Percentiles rank a stretch among this genome's conserved stretches.
Conservation (phyloP, 2,797 vertebrate genomes). For the Euphonia xanthogaster region DNA sequence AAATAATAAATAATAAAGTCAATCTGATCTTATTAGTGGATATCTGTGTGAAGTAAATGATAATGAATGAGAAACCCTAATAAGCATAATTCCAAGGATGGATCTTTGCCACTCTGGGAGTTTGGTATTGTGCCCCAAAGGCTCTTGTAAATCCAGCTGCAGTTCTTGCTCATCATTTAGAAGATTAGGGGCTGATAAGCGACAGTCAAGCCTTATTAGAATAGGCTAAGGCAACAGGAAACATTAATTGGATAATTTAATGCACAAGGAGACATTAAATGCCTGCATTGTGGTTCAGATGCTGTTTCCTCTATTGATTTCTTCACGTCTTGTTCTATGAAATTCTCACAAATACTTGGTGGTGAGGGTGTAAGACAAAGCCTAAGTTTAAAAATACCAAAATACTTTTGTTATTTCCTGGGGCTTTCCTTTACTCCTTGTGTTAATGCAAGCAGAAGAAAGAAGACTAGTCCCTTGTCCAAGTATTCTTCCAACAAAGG, state of each 20-base stretch:
- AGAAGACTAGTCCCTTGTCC: background rate
- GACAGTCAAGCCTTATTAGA: constrained; percentile 64
- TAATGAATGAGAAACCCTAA: constrained; percentile 42
- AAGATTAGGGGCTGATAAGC: constrained; percentile 66
- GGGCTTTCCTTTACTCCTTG: background rate
- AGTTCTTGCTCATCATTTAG: constrained; percentile 62
- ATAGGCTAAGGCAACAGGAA: constrained; percentile 52
- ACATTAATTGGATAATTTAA: constrained; percentile 68
- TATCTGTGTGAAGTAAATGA: constrained; percentile 48
- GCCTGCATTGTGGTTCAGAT: constrained; percentile 55
- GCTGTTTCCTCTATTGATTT: constrained; percentile 39
- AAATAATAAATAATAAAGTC: constrained; percentile 21
- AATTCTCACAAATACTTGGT: background rate
- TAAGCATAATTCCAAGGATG: constrained; percentile 44
- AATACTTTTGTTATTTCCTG: background rate
- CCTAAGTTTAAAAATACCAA: background rate
- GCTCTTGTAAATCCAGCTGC: constrained; percentile 63
- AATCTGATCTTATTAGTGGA: background rate
- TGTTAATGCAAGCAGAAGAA: background rate
- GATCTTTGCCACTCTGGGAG: constrained; percentile 35
- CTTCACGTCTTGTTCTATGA: background rate
- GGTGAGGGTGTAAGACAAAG: background rate
- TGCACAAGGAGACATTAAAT: constrained; percentile 51
- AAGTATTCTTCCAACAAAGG: background rate
- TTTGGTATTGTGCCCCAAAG: constrained; percentile 66